Base-by-base conservation (phyloP, 2,113 vertebrate genomes). In the Siphamia tubifer region DNA sequence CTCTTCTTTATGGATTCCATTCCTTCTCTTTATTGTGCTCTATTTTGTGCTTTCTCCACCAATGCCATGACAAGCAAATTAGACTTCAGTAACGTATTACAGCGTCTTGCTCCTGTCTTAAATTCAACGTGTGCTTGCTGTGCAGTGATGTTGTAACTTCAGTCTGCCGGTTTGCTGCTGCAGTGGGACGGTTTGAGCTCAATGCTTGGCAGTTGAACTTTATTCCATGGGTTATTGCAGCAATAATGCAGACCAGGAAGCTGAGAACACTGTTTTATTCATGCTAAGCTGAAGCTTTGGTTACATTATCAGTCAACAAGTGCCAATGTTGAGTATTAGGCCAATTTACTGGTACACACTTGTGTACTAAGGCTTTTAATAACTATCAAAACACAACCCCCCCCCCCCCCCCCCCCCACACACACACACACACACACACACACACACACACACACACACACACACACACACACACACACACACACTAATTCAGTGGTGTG, bases 191-290 rank as follows among this genome's bases (percentile, higher is more conserved):
- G 43, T 52, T 76, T 81, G 48, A 58, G 64, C 70, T 74, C 54
- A 38, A 0, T 24, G 52, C 62, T 30, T 76, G 69, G 62, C 74
- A 79, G 68, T 81, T 73, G 66, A 64, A 80, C 79, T 82, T 82
- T 77, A 81, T 83, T 74, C 79, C 52, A 6, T 43, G 44, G 63
- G 71, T 78, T 85, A 87, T 80, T 88, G 75, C 56, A 6, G 66
- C 70, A 82, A 78, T 87, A 83, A 90, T 62, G 60, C 74, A 84
- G 81, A 77, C 55, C 70, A 73, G 56, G 49, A 81, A 77, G 52
- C 45, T 48, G 77, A 69, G 24, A 28, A 58, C 39, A 56, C 58
- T 54, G n/a, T 47, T 81, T 74, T 72, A 76, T 82, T 68, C 52
- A 78, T 75, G 54, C 68, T 74, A 74, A 76, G 48, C 63, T 61